phyloP scores from a whole-genome alignment of 2,888 invertebrate genomes.

The Malachius bipustulatus region DNA sequence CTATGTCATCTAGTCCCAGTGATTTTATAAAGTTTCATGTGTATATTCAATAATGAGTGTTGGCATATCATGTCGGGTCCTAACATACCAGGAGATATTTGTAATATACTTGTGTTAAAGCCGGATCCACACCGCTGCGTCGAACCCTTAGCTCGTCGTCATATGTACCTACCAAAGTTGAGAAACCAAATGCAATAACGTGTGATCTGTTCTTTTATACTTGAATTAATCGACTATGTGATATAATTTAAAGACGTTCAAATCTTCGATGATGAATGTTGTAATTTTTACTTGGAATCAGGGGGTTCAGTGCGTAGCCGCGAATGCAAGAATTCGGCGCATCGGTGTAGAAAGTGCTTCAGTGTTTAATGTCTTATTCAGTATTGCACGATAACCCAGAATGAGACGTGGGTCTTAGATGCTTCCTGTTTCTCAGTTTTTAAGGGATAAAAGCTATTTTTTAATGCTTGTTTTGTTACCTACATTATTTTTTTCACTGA shows the following conservation, averaged over 20 bases:
- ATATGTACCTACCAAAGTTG: conserved; percentile 5
- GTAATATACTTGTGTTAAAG: conserved; percentile 1
- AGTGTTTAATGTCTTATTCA: conserved; percentile 22
- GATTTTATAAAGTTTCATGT: conserved; percentile 22
- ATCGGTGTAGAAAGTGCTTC: conserved; percentile 14
- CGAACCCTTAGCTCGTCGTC: neutral
- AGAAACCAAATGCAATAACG: conserved; percentile 14
- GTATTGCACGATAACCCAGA: conserved; percentile 30
- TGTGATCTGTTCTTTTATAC: too few species aligned
- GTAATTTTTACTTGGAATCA: too few species aligned
- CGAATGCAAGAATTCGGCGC: conserved; percentile 13
- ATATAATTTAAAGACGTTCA: too few species aligned
- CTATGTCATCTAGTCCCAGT: conserved; percentile 38
- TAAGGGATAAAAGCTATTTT: conserved; percentile 28
- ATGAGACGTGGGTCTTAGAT: conserved; percentile 31
- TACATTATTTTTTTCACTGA: conserved; percentile 36
- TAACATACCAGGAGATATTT: conserved; percentile 20
- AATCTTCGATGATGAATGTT: too few species aligned
- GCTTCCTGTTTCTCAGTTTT: conserved; percentile 28
- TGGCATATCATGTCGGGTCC: conserved; percentile 36
- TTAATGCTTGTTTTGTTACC: conserved; percentile 29
- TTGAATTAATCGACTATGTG: too few species aligned
- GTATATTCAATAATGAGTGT: conserved; percentile 27
- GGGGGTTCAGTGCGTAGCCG: too few species aligned
- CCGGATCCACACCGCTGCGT: conserved; percentile 1